These are phyloP conservation scores for Clarias laeviceps DNA, from an alignment of 2,797 vertebrate genomes.

Conservation along the genomic window DNA sequence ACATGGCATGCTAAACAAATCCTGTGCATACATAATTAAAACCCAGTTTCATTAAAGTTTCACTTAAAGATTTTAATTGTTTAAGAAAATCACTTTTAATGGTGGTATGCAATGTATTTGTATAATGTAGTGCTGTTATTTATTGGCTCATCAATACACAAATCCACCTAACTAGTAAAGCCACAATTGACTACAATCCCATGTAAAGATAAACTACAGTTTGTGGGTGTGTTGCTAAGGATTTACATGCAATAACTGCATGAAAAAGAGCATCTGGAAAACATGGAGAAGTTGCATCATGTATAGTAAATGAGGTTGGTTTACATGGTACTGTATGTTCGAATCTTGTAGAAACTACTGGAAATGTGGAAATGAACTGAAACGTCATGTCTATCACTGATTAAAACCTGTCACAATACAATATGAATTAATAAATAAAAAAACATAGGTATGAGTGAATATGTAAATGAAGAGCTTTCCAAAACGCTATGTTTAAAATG, in stretches of 20 bases:
- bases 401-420: neutral
- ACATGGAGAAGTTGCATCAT: neutral
- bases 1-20: too few species aligned
- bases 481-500: too few species aligned
- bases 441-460: neutral
- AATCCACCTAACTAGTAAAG: too few species aligned
- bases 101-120: too few species aligned
- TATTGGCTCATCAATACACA: too few species aligned
- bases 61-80: too few species aligned
- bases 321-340: neutral
- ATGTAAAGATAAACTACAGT: neutral
- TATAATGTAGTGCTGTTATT: too few species aligned
- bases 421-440: neutral
- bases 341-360: neutral
- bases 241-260: neutral
- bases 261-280: neutral
- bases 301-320: neutral
- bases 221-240: neutral
- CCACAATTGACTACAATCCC: too few species aligned
- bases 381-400: neutral
- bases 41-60: too few species aligned
- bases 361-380: neutral
- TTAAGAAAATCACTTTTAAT: too few species aligned
- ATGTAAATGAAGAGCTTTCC: neutral
- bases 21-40: too few species aligned